Base-by-base conservation (phyloP, 2,888 invertebrate genomes). In the Atethmia centrago region DNA sequence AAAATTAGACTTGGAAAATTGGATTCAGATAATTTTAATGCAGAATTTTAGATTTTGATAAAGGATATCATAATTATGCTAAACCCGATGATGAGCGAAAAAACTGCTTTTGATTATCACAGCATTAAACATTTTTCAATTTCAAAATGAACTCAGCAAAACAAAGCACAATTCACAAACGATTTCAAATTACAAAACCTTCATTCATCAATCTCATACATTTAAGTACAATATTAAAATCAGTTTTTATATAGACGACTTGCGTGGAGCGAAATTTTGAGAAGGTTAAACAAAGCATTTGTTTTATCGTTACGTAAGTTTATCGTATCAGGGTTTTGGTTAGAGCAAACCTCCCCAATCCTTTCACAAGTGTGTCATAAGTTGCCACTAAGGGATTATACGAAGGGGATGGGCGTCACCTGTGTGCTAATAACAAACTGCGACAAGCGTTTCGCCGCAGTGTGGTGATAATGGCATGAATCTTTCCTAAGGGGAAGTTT, bases 201-300 rank as follows among this genome's bases (percentile, higher is more conserved):
- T 61, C 55, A 64, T 68, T 64, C 71, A 71, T 67, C 69, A 62
- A 63, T 47, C 61, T 66, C 59, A 64, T 61, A 74, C 56, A 64
- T 73, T 64, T 40, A 80, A 76, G 67, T 75, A 83, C 51, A 77
- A 65, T 84, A 69, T 74, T 70, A 79, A 76, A 79, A 74, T 70
- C 70, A 49, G 64, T 77, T 82, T 81, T 80, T 83, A 85, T 74
- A 83, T 55, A 73, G 77, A 49, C 19, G 71, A 71, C 78, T 82
- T 79, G 79, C 85, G 79, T 88, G 86, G 76, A 87, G 82, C 69
- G 70, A 82, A 82, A 79, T 68, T 79, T 63, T 31, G 9, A 14
- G 31, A 56, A 56, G 36, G 19, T 51, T 62, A 51, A 56, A 76
- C 55, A 31, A 76, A 62, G n/a, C 68, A 25, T 61, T 71, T 59